Evolutionary conservation across 2,888 invertebrate species (phyloP), one percentile per base, ranked within the genome.

Genomic region (Coelinius sp.): DNA sequence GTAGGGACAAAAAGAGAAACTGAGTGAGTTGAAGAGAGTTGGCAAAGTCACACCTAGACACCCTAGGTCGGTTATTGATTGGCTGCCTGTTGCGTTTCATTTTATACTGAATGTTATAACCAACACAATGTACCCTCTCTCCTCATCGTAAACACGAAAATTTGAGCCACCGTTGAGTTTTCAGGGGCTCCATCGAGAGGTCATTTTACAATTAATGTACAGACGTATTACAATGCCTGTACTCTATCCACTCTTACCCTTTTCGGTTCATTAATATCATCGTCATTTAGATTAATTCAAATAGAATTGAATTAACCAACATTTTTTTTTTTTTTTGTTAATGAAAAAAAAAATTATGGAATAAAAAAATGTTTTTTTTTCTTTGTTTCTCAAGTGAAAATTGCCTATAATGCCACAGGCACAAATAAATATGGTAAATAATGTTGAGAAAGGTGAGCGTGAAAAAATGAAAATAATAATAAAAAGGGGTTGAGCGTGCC

Each of bases 21-120:
- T 35, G 31, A n/a, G 68, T 64, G 68, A 66, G 67, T 68, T 49
- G 67, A 35, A 52, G n/a, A 38, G 81, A 82, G 80, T 83, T 79
- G 75, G 80, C 71, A 69, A 80, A 79, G 79, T 81, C 76, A 76
- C 77, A 79, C 75, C 78, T 77, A 80, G 80, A 78, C 74, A 79
- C 70, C 63, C 77, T 78, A 80, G 79, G 81, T 77, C 73, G 81
- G 80, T 84, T 85, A 85, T 85, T 83, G 85, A 85, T 85, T 85
- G 85, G 80, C 84, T 85, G 85, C 85, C 85, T 85, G 85, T 85
- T 85, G 85, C 85, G 83, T 83, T 85, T 79, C 82, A 78, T 79
- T 79, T 81, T 82, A 70, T 68, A 79, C 77, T 76, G 75, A 74
- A 73, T n/a, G 78, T 76, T 81, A 78, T 76, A 79, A 77, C 59